Evolutionary conservation across 2,797 vertebrate genomes (phyloP).

Genomic region (Lerista edwardsae): DNA sequence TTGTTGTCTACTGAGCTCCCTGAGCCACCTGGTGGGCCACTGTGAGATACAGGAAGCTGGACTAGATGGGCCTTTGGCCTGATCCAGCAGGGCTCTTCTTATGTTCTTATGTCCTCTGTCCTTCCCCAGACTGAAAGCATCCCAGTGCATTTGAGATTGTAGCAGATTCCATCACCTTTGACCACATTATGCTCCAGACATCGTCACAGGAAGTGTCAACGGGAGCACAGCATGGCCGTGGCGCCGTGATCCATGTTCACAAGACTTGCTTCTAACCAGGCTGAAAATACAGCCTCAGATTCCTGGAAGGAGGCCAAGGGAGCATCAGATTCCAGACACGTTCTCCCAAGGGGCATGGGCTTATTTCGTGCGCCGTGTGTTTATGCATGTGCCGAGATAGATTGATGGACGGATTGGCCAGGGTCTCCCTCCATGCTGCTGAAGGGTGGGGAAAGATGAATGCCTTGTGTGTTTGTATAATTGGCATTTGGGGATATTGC

Average conservation of each 20-base stretch:
- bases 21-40: too few species aligned
- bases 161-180: too few species aligned
- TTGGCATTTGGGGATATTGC: neutral
- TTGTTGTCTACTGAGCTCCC: too few species aligned
- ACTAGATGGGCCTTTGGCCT: neutral
- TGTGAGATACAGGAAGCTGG: too few species aligned
- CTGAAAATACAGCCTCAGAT: neutral
- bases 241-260: neutral
- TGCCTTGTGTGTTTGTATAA: neutral
- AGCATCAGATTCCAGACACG: neutral
- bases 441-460: too few species aligned
- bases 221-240: neutral
- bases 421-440: too few species aligned
- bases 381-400: neutral
- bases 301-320: neutral
- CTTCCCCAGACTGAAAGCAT: neutral
- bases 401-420: too few species aligned
- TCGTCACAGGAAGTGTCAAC: neutral
- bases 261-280: neutral
- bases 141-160: neutral
- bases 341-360: neutral
- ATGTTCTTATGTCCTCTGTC: too few species aligned
- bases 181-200: neutral
- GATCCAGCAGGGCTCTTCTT: too few species aligned
- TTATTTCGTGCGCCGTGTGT: neutral